Percentiles rank a stretch among this genome's conserved stretches.
Conservation (phyloP, 2,797 vertebrate species). For the Sphaeramia orbicularis region DNA sequence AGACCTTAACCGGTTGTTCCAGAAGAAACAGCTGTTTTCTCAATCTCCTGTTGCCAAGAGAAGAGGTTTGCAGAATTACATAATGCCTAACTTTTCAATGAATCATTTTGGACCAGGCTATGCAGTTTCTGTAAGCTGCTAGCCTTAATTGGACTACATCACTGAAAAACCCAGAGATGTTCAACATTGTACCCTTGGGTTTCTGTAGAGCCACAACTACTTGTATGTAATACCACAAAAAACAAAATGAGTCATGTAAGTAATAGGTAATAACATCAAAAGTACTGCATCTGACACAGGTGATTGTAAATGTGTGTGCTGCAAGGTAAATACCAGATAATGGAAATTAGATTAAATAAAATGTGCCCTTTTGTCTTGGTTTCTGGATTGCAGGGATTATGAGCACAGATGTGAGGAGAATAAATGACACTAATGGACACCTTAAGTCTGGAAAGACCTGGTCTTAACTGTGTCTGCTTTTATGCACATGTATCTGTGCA, state of each 20-base stretch:
- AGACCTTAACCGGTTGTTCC: constrained; percentile 33
- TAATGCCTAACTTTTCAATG: constrained; percentile 30
- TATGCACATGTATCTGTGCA: constrained; percentile 1
- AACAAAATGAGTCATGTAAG: neutral
- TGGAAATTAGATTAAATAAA: constrained; percentile 51
- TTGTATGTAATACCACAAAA: neutral
- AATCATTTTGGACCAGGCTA: constrained; percentile 13
- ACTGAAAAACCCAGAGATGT: neutral
- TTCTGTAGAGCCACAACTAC: constrained; percentile 4
- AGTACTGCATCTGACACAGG: constrained; percentile 1
- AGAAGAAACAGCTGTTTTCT: constrained; percentile 61
- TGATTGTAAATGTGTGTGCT: constrained; percentile 22
- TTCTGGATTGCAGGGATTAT: constrained; percentile 42
- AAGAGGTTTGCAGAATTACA: constrained; percentile 33
- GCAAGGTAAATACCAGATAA: constrained; percentile 42
- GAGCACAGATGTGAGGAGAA: constrained; percentile 45
- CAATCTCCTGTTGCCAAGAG: constrained; percentile 42
- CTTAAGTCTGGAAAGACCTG: constrained; percentile 28
- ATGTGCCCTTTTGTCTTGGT: constrained; percentile 10
- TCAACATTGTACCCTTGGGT: neutral
- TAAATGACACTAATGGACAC: constrained; percentile 29
- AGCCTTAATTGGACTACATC: neutral
- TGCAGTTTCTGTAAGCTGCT: too few species aligned
- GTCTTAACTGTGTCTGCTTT: neutral
- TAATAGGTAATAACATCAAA: constrained; percentile 5